Evolutionary conservation across 1,140 invertebrate genomes (phyloP).

Genomic region (Heliothis virescens): DNA sequence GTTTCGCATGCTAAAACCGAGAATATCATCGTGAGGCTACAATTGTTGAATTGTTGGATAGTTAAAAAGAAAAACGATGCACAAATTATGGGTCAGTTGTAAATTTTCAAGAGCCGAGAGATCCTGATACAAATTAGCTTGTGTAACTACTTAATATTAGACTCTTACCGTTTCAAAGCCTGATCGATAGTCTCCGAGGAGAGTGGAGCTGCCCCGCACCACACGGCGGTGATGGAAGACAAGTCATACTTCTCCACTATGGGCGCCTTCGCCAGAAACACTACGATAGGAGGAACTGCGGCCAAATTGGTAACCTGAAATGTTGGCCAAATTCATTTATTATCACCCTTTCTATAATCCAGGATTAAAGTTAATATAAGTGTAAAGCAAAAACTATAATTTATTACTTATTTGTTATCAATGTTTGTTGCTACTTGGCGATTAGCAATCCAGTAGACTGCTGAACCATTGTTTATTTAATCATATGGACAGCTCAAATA

Average conservation of each 20-base stretch:
- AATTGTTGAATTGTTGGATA: too few relatives aligned
- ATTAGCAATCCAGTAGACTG: too few relatives aligned
- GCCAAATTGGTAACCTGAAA: slow-evolving; percentile 69
- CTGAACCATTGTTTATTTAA: too few relatives aligned
- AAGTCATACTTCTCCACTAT: slow-evolving; percentile 68
- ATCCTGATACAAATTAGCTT: too few relatives aligned
- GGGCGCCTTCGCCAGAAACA: slow-evolving; percentile 68
- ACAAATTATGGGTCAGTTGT: too few relatives aligned
- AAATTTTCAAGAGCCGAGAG: too few relatives aligned
- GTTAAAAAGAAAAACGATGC: too few relatives aligned
- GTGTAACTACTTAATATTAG: neutral
- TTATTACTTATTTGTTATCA: too few relatives aligned
- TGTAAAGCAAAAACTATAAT: too few relatives aligned
- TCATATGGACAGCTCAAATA: too few relatives aligned
- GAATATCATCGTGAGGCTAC: neutral
- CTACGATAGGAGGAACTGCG: slow-evolving; percentile 72
- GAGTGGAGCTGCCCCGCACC: slow-evolving; percentile 73
- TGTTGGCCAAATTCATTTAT: neutral
- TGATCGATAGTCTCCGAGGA: slow-evolving; percentile 61
- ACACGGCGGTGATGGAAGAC: slow-evolving; percentile 64
- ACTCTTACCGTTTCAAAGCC: slow-evolving; percentile 61
- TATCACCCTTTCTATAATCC: neutral
- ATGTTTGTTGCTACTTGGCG: too few relatives aligned
- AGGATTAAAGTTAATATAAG: neutral
- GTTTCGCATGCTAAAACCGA: slow-evolving; percentile 64